Evolutionary conservation across 2,797 vertebrate genomes (phyloP), one percentile per base, ranked within the genome.

Genomic region (Enoplosus armatus): DNA sequence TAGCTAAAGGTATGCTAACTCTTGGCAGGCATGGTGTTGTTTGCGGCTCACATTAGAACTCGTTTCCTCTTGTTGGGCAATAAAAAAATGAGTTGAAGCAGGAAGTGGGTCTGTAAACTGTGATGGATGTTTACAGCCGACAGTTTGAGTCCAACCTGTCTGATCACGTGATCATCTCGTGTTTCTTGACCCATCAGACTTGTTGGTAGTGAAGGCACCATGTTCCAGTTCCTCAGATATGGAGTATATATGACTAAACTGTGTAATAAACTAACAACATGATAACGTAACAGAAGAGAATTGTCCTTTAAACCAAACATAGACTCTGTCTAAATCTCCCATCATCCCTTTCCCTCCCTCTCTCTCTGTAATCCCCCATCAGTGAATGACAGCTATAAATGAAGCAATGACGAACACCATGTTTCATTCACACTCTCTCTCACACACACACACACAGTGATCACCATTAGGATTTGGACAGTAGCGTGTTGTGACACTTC

Each of bases 271-370:
- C 7, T 27, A 8, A 37, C 12, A 10, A 8, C 11, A 37, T 37
- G 16, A 16, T 41, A 41, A 39, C n/a, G 22, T 20, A 59, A 60
- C 6, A 0, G 16, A 50, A 3, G 15, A 5, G 35, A 29, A 37
- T 20, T 11, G 61, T 54, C 37, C 48, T 43, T 54, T 39, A 47
- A 33, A 8, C 63, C 58, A 72, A 73, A 64, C 37, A 8, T n/a
- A 50, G 53, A 1, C 70, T 53, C 47, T 82, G 74, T 90, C 94
- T 96, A 97, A 96, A 96, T 94, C 92, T 92, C 92, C 90, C 74
- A 61, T 71, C 53, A 62, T 67, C 68, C 64, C 59, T 41, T 18
- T 12, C 26, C 35, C 41, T 22, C 33, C 10, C 47, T 5, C 8
- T 3, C 8, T 14, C 71, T 2, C 24, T 26, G 24, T 69, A 55